Base-by-base conservation (phyloP, 2,888 invertebrate species). In the Oscheius onirici region DNA sequence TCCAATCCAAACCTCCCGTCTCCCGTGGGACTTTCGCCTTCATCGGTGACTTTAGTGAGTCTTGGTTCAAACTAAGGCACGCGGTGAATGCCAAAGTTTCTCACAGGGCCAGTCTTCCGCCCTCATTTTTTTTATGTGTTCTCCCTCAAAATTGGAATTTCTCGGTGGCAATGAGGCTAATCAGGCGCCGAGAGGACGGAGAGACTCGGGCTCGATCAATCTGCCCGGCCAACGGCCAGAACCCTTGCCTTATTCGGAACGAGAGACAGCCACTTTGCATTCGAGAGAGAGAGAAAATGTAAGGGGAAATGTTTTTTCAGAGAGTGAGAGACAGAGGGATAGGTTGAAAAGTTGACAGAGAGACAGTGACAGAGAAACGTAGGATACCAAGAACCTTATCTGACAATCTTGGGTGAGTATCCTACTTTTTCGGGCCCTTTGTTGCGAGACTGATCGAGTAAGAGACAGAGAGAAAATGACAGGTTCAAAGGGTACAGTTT, bases 51-150 rank as follows among this genome's bases (percentile, higher is more conserved):
- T 80, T 80, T 78, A 76, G 80, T 80, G 77, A 34, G 44, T 44
- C 61, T 26, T 26, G 26, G 24, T 76, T 34, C 34, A 34, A 70
- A 83, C 83, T 83, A 83, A 83, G 83, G 83, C 83, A 83, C 83
- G 83, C 83, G 83, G 83, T 83, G 83, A 83, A 83, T 83, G 83
- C 83, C 81, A 83, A 80, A 63, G 63, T 46, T n/a, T n/a, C n/a
- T n/a, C 49, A 15, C 28, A 74, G 67, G 76, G 8, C 34, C 3
- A 34, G 34, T 34, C 34, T 34, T 8, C 8, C 34, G 5, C 34
- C 28, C n/a, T n/a, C n/a, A n/a, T n/a, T n/a, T n/a, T n/a, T n/a
- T n/a, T n/a, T n/a, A n/a, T n/a, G n/a, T n/a, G n/a, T n/a, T n/a
- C 63, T 20, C 63, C 63, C 51, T 34, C 17, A 26, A 13, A 15